Evolutionary conservation across 2,888 invertebrate genomes (phyloP).

Genomic region (Yponomeuta sedellus): DNA sequence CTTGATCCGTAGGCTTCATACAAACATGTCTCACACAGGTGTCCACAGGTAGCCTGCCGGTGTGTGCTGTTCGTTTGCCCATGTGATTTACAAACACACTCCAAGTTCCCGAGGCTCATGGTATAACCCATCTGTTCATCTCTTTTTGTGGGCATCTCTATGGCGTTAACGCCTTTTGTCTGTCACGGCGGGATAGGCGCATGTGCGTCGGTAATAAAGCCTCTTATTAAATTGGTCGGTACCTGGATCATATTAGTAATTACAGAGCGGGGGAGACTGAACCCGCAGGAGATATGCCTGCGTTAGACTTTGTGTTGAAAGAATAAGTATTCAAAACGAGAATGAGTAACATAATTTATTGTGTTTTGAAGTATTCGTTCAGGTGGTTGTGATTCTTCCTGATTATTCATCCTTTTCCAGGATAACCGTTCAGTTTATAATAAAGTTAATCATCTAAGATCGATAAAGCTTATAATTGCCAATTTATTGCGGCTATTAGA

Average conservation of each 20-base stretch:
- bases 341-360: neutral
- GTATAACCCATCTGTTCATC: slow-evolving; percentile 51
- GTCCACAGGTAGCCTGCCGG: slow-evolving; percentile 22
- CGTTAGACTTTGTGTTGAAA: neutral
- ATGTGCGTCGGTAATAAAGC: slow-evolving; percentile 54
- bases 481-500: slow-evolving; percentile 13
- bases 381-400: neutral
- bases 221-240: slow-evolving; percentile 41
- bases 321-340: neutral
- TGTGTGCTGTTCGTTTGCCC: slow-evolving; percentile 62
- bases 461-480: slow-evolving; percentile 15
- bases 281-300: neutral
- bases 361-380: neutral
- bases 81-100: slow-evolving; percentile 71
- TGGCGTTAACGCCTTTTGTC: slow-evolving; percentile 64
- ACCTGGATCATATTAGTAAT: slow-evolving; percentile 45
- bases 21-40: slow-evolving; percentile 15
- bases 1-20: slow-evolving; percentile 34
- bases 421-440: neutral
- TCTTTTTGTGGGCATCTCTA: slow-evolving; percentile 55
- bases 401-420: neutral
- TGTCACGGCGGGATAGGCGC: slow-evolving; percentile 43
- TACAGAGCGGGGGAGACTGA: slow-evolving; percentile 28
- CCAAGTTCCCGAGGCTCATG: slow-evolving; percentile 42
- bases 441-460: slow-evolving; percentile 1